Evolutionary conservation across 2,797 vertebrate genomes (phyloP).

Genomic region (Myripristis murdjan): DNA sequence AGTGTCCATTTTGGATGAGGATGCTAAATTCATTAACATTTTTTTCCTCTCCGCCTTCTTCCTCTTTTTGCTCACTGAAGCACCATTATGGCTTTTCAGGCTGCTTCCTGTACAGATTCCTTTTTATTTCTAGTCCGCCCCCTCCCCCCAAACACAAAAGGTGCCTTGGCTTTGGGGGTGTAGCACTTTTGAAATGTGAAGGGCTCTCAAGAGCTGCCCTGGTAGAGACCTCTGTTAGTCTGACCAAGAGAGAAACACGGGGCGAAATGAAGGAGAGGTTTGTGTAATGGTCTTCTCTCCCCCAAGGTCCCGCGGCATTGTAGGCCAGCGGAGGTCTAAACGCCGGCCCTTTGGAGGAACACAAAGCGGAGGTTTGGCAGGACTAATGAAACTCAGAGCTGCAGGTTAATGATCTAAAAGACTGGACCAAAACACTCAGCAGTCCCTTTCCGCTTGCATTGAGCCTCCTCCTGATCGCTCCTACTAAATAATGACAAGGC

Average conservation of each 20-base stretch:
- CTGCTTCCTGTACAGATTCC: constrained; percentile 91
- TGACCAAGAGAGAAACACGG: constrained; percentile 65
- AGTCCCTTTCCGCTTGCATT: constrained; percentile 69
- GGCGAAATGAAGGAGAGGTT: constrained; percentile 80
- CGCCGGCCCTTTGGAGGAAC: constrained; percentile 85
- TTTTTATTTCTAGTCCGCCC: constrained; percentile 83
- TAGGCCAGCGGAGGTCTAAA: constrained; percentile 87
- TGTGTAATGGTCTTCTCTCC: constrained; percentile 80
- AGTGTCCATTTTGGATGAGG: constrained; percentile 83
- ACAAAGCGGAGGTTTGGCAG: constrained; percentile 91
- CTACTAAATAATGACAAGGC: constrained; percentile 74
- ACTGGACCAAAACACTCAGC: constrained; percentile 78
- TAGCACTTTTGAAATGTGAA: constrained; percentile 84
- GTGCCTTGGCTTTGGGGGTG: constrained; percentile 84
- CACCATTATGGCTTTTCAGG: constrained; percentile 91
- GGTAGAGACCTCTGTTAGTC: constrained; percentile 75
- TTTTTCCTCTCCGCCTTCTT: constrained; percentile 70
- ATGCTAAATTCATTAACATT: constrained; percentile 89
- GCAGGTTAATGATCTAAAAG: constrained; percentile 95
- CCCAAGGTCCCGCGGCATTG: constrained; percentile 87
- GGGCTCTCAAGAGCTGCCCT: constrained; percentile 79
- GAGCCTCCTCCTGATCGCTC: constrained; percentile 71
- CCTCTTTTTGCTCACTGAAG: constrained; percentile 79
- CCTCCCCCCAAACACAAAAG: constrained; percentile 82
- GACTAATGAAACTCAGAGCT: constrained; percentile 91